Percentiles rank a stretch among this genome's conserved stretches.
Conservation (phyloP, 30 jellyfish, hydroid and myxozoan species). For the Mastigias papua region DNA sequence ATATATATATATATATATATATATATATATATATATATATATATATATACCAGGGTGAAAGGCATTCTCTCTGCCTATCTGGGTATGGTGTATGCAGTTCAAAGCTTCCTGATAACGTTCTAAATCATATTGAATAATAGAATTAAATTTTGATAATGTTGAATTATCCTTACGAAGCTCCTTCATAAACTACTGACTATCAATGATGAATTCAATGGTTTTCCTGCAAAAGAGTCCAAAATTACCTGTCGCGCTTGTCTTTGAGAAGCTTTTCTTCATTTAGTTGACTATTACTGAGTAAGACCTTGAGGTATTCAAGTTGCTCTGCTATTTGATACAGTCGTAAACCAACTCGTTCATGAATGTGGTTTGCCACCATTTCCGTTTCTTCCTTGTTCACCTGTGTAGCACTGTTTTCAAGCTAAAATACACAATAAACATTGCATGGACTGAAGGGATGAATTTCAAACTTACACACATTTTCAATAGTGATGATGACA, state of each 20-base stretch:
- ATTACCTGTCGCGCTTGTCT: conserved; percentile 79
- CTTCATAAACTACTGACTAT: not conserved
- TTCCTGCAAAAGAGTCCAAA: not conserved
- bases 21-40: no score
- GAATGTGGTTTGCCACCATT: conserved; percentile 69
- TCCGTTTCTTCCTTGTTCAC: conserved; percentile 61
- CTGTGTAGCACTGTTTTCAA: conserved; percentile 38
- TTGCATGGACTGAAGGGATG: no score
- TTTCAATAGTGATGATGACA: no score
- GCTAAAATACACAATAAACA: conserved; percentile 3
- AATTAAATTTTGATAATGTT: no score
- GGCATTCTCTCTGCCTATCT: no score
- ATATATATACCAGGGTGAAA: no score
- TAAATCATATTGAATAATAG: no score
- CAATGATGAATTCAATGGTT: not conserved
- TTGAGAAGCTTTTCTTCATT: conserved; percentile 69
- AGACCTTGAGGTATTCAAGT: conserved; percentile 64
- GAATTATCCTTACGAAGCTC: not conserved
- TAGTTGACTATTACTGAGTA: conserved; percentile 60
- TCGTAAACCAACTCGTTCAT: conserved; percentile 78
- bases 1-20: no score
- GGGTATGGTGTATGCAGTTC: no score
- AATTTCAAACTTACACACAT: no score
- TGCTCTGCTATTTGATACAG: conserved; percentile 77
- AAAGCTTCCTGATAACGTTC: no score